A percentile compares a stretch with the other conserved stretches of the same genome.
phyloP scores from a whole-genome alignment of 2,797 vertebrate genomes.

The Hoplostethus atlanticus region DNA sequence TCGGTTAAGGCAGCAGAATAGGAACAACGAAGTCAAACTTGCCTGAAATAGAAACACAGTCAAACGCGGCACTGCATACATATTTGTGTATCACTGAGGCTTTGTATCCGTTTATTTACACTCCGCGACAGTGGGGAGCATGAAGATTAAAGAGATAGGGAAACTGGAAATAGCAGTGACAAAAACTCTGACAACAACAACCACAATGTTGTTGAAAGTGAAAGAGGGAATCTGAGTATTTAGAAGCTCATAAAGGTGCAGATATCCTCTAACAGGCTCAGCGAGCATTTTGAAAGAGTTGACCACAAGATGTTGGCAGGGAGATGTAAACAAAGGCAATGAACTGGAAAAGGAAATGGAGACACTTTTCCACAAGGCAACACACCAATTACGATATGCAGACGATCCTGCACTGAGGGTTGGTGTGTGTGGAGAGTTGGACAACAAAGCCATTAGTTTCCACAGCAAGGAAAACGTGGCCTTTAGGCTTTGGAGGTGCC shows the following conservation, averaged over 20 bases:
- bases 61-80: background rate
- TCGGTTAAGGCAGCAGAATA: background rate
- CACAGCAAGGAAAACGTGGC: background rate
- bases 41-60: conserved; percentile 32
- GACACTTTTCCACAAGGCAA: no score
- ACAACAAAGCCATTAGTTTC: conserved; percentile 18
- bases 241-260: conserved; percentile 19
- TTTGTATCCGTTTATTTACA: conserved; percentile 19
- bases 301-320: no score
- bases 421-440: background rate
- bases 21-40: conserved; percentile 13
- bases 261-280: conserved; percentile 12
- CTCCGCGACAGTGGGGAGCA: background rate
- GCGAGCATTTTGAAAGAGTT: no score
- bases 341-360: no score
- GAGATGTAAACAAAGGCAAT: no score
- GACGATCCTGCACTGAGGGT: background rate
- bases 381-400: conserved; percentile 4
- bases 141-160: conserved; percentile 41
- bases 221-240: conserved; percentile 16
- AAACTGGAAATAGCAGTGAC: conserved; percentile 45
- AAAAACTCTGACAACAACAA: conserved; percentile 13
- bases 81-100: conserved; percentile 7
- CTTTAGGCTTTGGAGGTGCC: conserved; percentile 19
- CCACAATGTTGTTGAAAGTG: background rate